Conservation (phyloP, 37 sponge, comb jelly and placozoan species). For the Chondrosia reniformis region DNA sequence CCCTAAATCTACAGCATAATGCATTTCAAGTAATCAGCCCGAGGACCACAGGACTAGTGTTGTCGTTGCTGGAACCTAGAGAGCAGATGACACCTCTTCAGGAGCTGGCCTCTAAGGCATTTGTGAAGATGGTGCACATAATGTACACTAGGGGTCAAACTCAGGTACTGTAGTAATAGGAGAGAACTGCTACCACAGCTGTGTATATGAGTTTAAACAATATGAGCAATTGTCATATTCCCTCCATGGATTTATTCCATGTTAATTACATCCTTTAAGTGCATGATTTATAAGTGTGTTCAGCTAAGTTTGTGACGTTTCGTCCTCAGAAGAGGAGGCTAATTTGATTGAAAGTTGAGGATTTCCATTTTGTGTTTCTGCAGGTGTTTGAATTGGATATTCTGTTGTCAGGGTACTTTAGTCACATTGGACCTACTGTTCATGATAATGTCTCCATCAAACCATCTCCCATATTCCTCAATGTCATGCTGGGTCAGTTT, state of each 20-base stretch:
- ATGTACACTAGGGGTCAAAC: conserved; percentile 39
- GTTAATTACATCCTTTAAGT: too few relatives aligned
- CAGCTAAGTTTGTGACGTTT: too few relatives aligned
- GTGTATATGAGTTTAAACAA: too few relatives aligned
- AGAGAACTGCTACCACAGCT: too few relatives aligned
- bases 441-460: background rate
- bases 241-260: too few relatives aligned
- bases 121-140: conserved; percentile 54
- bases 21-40: conserved; percentile 19
- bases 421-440: conserved; percentile 32
- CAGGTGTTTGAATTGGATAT: conserved; percentile 40
- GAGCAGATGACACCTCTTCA: conserved; percentile 48
- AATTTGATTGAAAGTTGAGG: too few relatives aligned
- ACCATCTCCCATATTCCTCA: conserved; percentile 8
- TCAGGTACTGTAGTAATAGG: conserved; percentile 13
- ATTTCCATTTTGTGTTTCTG: too few relatives aligned
- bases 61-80: conserved; percentile 54
- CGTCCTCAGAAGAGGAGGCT: too few relatives aligned
- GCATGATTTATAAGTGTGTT: too few relatives aligned
- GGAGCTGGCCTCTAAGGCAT: conserved; percentile 37
- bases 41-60: conserved; percentile 18
- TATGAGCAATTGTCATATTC: too few relatives aligned
- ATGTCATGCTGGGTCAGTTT: background rate
- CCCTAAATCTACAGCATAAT: conserved; percentile 23
- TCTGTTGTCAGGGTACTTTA: conserved; percentile 46